These are phyloP conservation scores for Sus scrofa DNA, from an alignment of 2,113 vertebrate genomes.

Conservation along the genomic window T2T-Sscrofa CM000820.6:84027501-84028000, in stretches of 20 bases:
- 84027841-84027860: no score
- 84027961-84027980: no score
- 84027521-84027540: conserved; percentile 63
- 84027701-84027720: conserved; percentile 19
- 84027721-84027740: conserved; percentile 37
- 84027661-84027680: conserved; percentile 50
- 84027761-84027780: conserved; percentile 27
- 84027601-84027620: conserved; percentile 66
- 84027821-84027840: no score
- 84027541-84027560: not conserved
- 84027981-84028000: no score
- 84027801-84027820: no score
- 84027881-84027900: no score
- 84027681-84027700: conserved; percentile 24
- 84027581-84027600: conserved; percentile 58
- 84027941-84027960: no score
- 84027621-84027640: conserved; percentile 41
- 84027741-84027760: conserved; percentile 43
- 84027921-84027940: no score
- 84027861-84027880: no score
- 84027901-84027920: no score
- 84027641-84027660: conserved; percentile 42
- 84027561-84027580: conserved; percentile 67
- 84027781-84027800: no score
- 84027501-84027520: conserved; percentile 43